A percentile compares a stretch with the other conserved stretches of the same genome.
These are phyloP conservation scores for Trinectes maculatus DNA, from an alignment of 2,113 vertebrate genomes.

Conservation along the genomic window DNA sequence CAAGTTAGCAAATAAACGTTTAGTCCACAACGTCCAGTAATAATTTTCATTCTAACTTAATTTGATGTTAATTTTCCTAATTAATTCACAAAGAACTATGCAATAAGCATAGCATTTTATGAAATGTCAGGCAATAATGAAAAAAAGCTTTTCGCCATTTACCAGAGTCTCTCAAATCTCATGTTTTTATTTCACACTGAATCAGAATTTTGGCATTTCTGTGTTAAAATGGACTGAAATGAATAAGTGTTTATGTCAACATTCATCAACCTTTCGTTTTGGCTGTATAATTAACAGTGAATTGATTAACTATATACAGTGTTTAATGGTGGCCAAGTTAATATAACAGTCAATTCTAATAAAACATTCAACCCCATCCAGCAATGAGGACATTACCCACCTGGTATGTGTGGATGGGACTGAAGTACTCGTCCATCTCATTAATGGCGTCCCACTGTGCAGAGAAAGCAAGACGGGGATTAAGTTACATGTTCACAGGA, in stretches of 20 bases:
- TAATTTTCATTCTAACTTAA: no score
- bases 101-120: no score
- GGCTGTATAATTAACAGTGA: background rate
- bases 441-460: slow-evolving; percentile 97
- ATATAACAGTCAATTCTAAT: slow-evolving; percentile 3
- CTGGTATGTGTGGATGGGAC: slow-evolving; percentile 96
- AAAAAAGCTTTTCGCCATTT: no score
- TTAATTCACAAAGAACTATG: no score
- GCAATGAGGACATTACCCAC: slow-evolving; percentile 81
- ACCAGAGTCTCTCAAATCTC: no score
- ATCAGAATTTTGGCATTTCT: background rate
- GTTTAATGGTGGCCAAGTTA: background rate
- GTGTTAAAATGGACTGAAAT: background rate
- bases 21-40: no score
- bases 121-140: background rate
- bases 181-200: no score
- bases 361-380: background rate
- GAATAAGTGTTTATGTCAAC: background rate
- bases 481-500: slow-evolving; percentile 32
- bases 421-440: slow-evolving; percentile 97
- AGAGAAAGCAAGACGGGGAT: slow-evolving; percentile 1
- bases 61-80: background rate
- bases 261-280: background rate
- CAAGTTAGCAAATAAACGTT: no score
- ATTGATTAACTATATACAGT: background rate